Evolutionary conservation across 1,140 invertebrate species (phyloP), one percentile per base, ranked within the genome.

Genomic region (Heliconius melpomene): DNA sequence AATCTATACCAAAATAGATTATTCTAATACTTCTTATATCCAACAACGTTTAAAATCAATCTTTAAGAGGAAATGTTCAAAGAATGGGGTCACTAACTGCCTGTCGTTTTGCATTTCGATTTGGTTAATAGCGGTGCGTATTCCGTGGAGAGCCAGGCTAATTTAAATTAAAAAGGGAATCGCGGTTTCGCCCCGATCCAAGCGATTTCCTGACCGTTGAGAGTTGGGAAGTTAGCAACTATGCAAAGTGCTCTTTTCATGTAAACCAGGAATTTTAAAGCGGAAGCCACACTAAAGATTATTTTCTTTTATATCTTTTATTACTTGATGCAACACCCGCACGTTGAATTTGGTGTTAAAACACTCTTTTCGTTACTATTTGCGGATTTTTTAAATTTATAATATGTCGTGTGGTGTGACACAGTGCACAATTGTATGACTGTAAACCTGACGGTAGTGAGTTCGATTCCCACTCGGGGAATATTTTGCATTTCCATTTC

Each of bases 111-210:
- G 23, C 60, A 66, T 66, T 66, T 66, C 60, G 23, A 66, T 66
- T 66, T 16, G 20, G 23, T 29, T 66, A 77, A 7, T 70, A 50
- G 60, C 73, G 46, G 36, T 66, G 23, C 38, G 13, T 38, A 77
- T 26, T 66, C 57, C 40, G 40, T 77, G 66, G 75, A 70, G 20
- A 26, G 23, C 32, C 13, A 32, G 75, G 60, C 60, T 70, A 38
- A 77, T 70, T 70, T 29, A 77, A 71, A 71, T 77, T 71, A 77
- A 77, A 66, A 66, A 70, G 75, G 66, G 40, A 71, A 32, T 66
- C 16, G 36, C 11, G 75, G 38, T 54, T 77, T 66, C 2, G 38
- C 38, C 46, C 16, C 75, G 26, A 32, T 29, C 60, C 60, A 29
- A 66, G 6, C 60, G 60, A 66, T 66, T 66, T 66, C 60, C 60